A percentile compares a stretch with the other conserved stretches of the same genome.
These are phyloP conservation scores for Drosophila pseudoananassae DNA, from an alignment of 1,140 invertebrate genomes.

Conservation along the genomic window DNA sequence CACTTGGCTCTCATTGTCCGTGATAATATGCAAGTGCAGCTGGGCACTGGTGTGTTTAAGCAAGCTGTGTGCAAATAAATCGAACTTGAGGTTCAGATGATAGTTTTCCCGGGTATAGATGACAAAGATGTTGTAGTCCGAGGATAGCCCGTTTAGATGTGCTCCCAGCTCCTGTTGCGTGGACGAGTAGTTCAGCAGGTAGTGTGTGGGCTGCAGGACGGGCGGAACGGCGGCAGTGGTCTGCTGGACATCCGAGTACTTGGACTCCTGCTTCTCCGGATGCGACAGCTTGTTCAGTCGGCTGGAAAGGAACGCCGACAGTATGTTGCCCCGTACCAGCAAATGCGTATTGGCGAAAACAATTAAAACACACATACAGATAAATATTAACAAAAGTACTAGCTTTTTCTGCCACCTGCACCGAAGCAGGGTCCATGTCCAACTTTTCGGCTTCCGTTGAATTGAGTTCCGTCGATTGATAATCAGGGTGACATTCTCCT, in stretches of 20 bases:
- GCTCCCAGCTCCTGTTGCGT: slow-evolving; percentile 44
- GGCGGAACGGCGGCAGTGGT: slow-evolving; percentile 31
- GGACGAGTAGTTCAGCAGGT: slow-evolving; percentile 65
- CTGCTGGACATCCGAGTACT: slow-evolving; percentile 34
- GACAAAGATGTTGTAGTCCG: slow-evolving; percentile 79
- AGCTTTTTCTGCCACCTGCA: slow-evolving; percentile 74
- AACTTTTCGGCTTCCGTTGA: slow-evolving; percentile 55
- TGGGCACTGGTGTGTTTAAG: slow-evolving; percentile 85
- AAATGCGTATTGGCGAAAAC: slow-evolving; percentile 71
- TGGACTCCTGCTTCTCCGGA: slow-evolving; percentile 43
- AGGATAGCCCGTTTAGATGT: slow-evolving; percentile 32
- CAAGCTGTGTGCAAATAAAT: slow-evolving; percentile 86
- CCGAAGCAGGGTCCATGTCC: slow-evolving; percentile 50
- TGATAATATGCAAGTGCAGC: slow-evolving; percentile 88
- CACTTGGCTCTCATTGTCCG: slow-evolving; percentile 87
- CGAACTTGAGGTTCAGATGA: slow-evolving; percentile 87
- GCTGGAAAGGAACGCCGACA: slow-evolving; percentile 63
- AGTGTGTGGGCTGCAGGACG: slow-evolving; percentile 56
- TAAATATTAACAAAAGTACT: slow-evolving; percentile 57
- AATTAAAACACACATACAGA: slow-evolving; percentile 67
- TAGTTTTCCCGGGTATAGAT: slow-evolving; percentile 84
- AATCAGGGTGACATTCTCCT: slow-evolving; percentile 68
- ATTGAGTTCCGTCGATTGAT: slow-evolving; percentile 58
- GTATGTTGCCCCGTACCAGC: slow-evolving; percentile 67
- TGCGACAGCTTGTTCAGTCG: slow-evolving; percentile 47